Base-by-base conservation (phyloP, 2,113 vertebrate species). In the Meriones unguiculatus region DNA sequence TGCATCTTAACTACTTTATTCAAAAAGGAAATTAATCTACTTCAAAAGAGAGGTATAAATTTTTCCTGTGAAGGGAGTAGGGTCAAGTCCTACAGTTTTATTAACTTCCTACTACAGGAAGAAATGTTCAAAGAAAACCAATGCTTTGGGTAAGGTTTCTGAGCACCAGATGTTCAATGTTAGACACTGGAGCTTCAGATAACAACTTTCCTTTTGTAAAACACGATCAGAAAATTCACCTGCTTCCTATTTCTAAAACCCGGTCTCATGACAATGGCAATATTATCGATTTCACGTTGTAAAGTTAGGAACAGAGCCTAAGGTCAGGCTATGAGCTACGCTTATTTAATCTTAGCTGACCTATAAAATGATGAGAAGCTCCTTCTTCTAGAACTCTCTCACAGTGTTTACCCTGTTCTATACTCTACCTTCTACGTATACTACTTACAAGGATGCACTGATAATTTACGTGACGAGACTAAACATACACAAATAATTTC, bases 41-140 rank as follows among this genome's bases (percentile, higher is more conserved):
- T 96, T 97, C 95, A 96, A 95, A 97, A 86, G 5, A 94, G 73
- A 75, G 20, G 78, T 76, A 97, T 96, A 96, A 90, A 97, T 90
- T 95, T 77, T 75, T 78, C 91, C 73, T 59, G 38, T 52, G 93
- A 91, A 96, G 73, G 73, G 84, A 92, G 87, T 57, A 94, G 70
- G 78, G 96, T 94, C 64, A 95, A 93, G 73, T 69, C 91, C 77
- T 70, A 87, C n/a, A 91, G 75, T 93, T 96, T 96, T 96, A 97
- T 89, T 93, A 96, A 94, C 87, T 94, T 96, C 93, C 93, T 88
- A 92, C 93, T 92, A 41, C 93, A 97, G 93, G 93, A 94, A 96
- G 52, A 96, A 57, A 91, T 96, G 80, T 95, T 97, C 75, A 97
- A 97, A 97, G 95, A 89, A 69, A 96, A 93, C 38, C 30, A 95